A percentile compares a stretch with the other conserved stretches of the same genome.
Evolutionary conservation across 2,797 vertebrate genomes (phyloP).

Genomic region (Labroides dimidiatus): DNA sequence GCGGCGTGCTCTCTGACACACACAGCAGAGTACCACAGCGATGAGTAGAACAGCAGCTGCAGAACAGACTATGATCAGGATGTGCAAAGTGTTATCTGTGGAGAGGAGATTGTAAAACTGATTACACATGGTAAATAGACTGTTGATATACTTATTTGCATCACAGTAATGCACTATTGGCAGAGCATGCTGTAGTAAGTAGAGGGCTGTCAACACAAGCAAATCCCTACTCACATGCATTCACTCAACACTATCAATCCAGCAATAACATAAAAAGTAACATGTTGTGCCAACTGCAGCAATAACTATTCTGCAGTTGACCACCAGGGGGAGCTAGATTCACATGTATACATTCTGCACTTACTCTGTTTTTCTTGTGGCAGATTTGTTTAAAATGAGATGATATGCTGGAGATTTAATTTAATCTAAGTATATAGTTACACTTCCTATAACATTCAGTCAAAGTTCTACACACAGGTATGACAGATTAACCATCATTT

Average conservation of each 20-base stretch:
- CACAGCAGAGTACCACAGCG: conserved; percentile 18
- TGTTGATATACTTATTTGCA: neutral
- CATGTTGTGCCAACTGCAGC: neutral
- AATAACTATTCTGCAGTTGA: neutral
- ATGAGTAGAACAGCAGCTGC: conserved; percentile 19
- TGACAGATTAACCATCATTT: neutral
- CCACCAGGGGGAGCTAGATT: neutral
- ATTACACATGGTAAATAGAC: neutral
- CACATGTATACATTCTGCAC: neutral
- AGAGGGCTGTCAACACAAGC: too few species aligned
- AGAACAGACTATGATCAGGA: neutral
- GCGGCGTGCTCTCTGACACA: neutral
- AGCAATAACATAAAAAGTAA: neutral
- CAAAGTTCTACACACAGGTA: neutral
- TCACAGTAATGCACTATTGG: too few species aligned
- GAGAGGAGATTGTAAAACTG: conserved; percentile 3
- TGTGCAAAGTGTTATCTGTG: conserved; percentile 11
- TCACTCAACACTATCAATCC: too few species aligned
- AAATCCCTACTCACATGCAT: too few species aligned
- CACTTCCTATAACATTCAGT: neutral
- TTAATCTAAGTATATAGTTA: neutral
- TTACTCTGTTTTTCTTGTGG: neutral
- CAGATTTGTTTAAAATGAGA: neutral
- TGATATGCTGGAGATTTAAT: neutral
- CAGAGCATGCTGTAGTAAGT: too few species aligned